Percentiles rank a stretch among this genome's conserved stretches.
These are phyloP conservation scores for Noturus placidus DNA, from an alignment of 2,113 vertebrate species.

Conservation along the genomic window DNA sequence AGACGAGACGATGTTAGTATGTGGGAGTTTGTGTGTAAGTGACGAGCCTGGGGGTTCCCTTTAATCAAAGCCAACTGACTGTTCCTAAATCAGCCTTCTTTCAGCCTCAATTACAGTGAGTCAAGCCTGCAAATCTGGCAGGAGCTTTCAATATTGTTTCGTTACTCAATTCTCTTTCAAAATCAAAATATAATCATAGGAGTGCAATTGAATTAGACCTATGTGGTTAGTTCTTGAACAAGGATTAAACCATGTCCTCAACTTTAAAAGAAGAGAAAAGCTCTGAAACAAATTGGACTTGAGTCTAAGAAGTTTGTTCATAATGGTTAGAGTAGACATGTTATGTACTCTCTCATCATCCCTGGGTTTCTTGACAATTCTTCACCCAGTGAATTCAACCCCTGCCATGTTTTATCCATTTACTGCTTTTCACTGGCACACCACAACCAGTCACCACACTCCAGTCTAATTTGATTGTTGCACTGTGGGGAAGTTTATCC, in stretches of 20 bases:
- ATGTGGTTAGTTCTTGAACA: constrained; percentile 26
- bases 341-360: background rate
- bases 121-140: constrained; percentile 23
- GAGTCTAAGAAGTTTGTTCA: background rate
- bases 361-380: background rate
- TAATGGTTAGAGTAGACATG: background rate
- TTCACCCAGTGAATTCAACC: constrained; percentile 2
- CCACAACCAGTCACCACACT: constrained; percentile 24
- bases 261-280: background rate
- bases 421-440: constrained; percentile 7
- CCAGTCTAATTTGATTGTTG: constrained; percentile 4
- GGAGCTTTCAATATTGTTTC: background rate
- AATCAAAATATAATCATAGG: constrained; percentile 4
- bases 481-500: background rate
- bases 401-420: constrained; percentile 11
- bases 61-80: constrained; percentile 45
- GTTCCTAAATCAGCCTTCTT: constrained; percentile 40
- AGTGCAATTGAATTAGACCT: constrained; percentile 24
- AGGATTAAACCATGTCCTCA: background rate
- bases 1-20: constrained; percentile 43
- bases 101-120: constrained; percentile 33
- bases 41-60: constrained; percentile 45
- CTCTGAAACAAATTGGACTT: constrained; percentile 2
- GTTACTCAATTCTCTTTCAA: background rate
- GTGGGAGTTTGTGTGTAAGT: constrained; percentile 36